These are phyloP conservation scores for Mobula birostris DNA, from an alignment of 2,113 vertebrate genomes.

Conservation along the genomic window DNA sequence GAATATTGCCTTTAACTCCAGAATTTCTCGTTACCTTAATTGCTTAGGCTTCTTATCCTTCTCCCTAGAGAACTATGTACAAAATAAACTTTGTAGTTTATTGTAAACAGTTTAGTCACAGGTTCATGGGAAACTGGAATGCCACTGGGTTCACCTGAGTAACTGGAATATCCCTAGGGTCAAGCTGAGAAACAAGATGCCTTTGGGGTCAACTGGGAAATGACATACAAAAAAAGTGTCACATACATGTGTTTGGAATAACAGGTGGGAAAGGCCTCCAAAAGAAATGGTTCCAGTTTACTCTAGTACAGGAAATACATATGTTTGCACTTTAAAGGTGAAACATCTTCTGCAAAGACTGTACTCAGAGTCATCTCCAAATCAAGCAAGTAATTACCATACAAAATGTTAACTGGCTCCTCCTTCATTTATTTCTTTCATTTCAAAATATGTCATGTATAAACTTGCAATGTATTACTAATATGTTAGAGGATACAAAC, in stretches of 20 bases:
- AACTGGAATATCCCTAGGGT: background rate
- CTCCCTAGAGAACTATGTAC: background rate
- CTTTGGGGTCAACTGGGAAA: too few species aligned
- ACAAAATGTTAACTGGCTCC: background rate
- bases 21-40: background rate
- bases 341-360: background rate
- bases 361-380: background rate
- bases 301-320: background rate
- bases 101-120: background rate
- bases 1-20: background rate
- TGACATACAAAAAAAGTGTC: too few species aligned
- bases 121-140: background rate
- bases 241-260: too few species aligned
- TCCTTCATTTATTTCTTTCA: background rate
- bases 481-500: constrained; percentile 52
- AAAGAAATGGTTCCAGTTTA: background rate
- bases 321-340: background rate
- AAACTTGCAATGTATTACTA: background rate
- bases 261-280: background rate
- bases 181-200: background rate
- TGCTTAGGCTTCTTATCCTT: background rate
- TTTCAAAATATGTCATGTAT: background rate
- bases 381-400: background rate
- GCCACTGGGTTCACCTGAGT: background rate
- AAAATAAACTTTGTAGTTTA: background rate